These are phyloP conservation scores for Mallotus villosus DNA, from an alignment of 2,797 vertebrate genomes.

Conservation along the genomic window DNA sequence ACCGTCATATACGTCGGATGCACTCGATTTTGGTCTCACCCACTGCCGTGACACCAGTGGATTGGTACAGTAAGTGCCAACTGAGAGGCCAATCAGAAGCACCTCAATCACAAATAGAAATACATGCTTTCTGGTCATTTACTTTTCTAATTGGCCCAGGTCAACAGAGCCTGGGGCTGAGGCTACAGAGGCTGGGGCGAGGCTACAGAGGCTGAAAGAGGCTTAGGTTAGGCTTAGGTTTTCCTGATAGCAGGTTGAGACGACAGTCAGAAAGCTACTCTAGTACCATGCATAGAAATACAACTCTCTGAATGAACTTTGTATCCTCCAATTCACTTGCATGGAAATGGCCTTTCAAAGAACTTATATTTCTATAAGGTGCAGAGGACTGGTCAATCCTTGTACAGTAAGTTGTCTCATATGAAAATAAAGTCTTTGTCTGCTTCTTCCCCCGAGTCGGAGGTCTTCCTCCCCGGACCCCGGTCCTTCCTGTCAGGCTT, in stretches of 20 bases:
- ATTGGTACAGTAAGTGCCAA: no score
- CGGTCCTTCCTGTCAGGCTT: constrained; percentile 70
- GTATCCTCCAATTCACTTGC: not conserved
- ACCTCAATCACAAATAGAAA: no score
- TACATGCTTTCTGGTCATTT: no score
- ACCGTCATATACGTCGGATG: no score
- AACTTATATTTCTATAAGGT: not conserved
- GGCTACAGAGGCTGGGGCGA: constrained; percentile 17
- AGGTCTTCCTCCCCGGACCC: constrained; percentile 81
- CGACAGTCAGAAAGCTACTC: not conserved
- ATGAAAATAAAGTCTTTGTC: constrained; percentile 95
- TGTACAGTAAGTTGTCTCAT: constrained; percentile 56
- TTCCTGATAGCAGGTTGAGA: constrained; percentile 24
- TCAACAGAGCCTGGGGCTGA: no score
- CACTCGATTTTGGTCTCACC: constrained; percentile 54
- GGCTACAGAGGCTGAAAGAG: constrained; percentile 16
- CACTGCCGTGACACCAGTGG: no score
- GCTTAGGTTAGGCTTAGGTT: constrained; percentile 2
- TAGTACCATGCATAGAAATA: not conserved
- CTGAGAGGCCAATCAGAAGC: no score
- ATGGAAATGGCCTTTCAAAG: not conserved
- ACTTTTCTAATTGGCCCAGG: no score
- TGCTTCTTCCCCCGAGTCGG: constrained; percentile 85
- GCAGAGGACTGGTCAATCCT: not conserved
- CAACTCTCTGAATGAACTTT: not conserved